Conservation (phyloP, 2,113 vertebrate genomes). For the Mustela lutreola region DNA sequence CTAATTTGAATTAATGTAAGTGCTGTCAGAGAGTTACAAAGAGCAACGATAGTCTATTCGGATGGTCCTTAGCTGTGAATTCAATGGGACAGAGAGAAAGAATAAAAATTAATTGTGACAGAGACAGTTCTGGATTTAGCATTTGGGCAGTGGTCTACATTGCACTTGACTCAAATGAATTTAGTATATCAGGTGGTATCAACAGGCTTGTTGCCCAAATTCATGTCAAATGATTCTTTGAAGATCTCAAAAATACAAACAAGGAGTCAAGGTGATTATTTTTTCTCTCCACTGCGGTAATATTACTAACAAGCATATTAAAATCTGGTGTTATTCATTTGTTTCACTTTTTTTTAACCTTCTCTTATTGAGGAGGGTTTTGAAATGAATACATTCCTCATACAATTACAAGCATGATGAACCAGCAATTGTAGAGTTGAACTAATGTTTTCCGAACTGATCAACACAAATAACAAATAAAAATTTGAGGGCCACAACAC, state of each 20-base stretch:
- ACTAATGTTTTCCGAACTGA: neutral
- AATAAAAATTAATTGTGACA: slow-evolving; percentile 52
- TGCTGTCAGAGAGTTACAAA: slow-evolving; percentile 59
- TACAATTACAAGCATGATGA: neutral
- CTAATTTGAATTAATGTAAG: slow-evolving; percentile 80
- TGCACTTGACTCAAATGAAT: neutral
- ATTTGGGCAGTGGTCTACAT: neutral
- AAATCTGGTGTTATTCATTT: neutral
- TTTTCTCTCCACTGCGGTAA: neutral
- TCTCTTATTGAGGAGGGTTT: neutral
- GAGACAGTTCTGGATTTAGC: slow-evolving; percentile 45
- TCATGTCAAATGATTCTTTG: neutral
- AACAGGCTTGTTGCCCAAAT: neutral
- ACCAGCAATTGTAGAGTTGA: neutral
- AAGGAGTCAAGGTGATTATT: neutral
- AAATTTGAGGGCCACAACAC: neutral
- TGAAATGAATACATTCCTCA: neutral
- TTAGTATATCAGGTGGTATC: slow-evolving; percentile 7
- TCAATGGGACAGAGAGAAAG: slow-evolving; percentile 67
- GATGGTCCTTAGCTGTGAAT: neutral
- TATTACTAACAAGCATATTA: neutral
- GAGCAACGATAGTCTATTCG: slow-evolving; percentile 24
- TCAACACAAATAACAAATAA: neutral
- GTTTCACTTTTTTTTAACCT: neutral
- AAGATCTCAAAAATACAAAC: neutral